These are phyloP conservation scores for Lacanobia wlatinum DNA, from an alignment of 2,888 invertebrate genomes.

Conservation along the genomic window DNA sequence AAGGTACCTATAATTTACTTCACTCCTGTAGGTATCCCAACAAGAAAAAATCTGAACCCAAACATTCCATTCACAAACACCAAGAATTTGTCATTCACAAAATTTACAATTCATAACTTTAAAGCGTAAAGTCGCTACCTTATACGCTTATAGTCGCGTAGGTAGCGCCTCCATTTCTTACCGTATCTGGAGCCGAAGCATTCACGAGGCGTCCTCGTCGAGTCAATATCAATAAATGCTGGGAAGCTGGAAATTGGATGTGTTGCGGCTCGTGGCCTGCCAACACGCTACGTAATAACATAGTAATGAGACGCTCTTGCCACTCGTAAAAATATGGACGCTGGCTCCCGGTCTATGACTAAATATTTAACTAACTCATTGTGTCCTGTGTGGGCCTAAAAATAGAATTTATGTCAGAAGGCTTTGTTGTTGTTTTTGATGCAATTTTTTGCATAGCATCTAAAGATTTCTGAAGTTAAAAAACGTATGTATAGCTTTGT, in stretches of 20 bases:
- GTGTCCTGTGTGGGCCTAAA: slow-evolving; percentile 53
- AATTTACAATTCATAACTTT: slow-evolving; percentile 42
- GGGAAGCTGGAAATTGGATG: slow-evolving; percentile 90
- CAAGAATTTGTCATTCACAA: slow-evolving; percentile 29
- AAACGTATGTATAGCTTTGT: background rate
- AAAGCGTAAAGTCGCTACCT: slow-evolving; percentile 22
- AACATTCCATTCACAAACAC: slow-evolving; percentile 16
- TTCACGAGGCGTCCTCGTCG: slow-evolving; percentile 86
- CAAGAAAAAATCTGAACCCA: background rate
- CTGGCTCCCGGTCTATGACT: slow-evolving; percentile 84
- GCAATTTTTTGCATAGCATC: slow-evolving; percentile 6
- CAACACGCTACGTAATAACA: slow-evolving; percentile 88
- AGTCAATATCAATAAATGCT: slow-evolving; percentile 91
- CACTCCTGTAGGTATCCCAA: background rate
- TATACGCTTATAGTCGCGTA: slow-evolving; percentile 21
- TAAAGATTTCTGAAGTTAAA: background rate
- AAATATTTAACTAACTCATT: slow-evolving; percentile 85
- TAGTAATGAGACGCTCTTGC: slow-evolving; percentile 87
- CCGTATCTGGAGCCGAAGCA: slow-evolving; percentile 72
- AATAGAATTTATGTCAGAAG: slow-evolving; percentile 38
- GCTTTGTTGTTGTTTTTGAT: slow-evolving; percentile 32
- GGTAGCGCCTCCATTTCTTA: slow-evolving; percentile 74
- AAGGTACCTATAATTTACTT: no score
- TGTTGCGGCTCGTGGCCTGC: slow-evolving; percentile 86
- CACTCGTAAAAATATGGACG: slow-evolving; percentile 89